A percentile compares a stretch with the other conserved stretches of the same genome.
Evolutionary conservation across 2,888 invertebrate genomes (phyloP).

Genomic region (Encarsia formosa): DNA sequence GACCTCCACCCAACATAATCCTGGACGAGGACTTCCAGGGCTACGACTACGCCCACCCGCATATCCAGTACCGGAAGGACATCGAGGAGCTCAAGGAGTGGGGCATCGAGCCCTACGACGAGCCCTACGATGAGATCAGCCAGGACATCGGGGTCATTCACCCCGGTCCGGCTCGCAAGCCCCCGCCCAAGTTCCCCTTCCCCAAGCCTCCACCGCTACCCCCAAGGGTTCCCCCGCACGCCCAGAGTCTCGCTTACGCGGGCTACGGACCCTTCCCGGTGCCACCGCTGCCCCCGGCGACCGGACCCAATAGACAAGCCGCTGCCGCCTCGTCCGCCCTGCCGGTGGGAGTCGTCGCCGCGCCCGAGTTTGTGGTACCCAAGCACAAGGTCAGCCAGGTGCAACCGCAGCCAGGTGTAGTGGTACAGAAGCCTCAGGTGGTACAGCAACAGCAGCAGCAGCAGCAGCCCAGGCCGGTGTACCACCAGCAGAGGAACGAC

Average conservation of each 20-base stretch:
- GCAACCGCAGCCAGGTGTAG: neutral
- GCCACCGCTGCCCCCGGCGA: neutral
- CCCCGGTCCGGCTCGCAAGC: constrained; percentile 23
- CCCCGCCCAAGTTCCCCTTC: neutral
- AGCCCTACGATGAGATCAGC: constrained; percentile 34
- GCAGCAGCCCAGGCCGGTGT: constrained; percentile 3
- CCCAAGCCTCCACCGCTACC: constrained; percentile 24
- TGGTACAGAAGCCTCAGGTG: neutral
- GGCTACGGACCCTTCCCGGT: constrained; percentile 32
- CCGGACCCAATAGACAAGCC: neutral
- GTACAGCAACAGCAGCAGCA: constrained; percentile 23
- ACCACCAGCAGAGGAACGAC: constrained; percentile 10
- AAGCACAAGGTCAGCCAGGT: neutral
- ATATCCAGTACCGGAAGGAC: constrained; percentile 47
- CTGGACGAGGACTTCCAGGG: constrained; percentile 43
- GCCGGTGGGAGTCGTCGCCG: constrained; percentile 9
- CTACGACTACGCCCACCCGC: constrained; percentile 46
- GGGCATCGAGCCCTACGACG: constrained; percentile 42
- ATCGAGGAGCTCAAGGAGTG: constrained; percentile 47
- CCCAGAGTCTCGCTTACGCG: constrained; percentile 42
- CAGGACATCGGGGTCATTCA: constrained; percentile 26
- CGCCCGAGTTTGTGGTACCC: constrained; percentile 3
- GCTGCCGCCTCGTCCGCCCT: constrained; percentile 18
- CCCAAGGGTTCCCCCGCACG: constrained; percentile 20
- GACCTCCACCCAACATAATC: constrained; percentile 41